phyloP scores from a whole-genome alignment of 2,113 vertebrate genomes.

The Elgaria multicarinata region DNA sequence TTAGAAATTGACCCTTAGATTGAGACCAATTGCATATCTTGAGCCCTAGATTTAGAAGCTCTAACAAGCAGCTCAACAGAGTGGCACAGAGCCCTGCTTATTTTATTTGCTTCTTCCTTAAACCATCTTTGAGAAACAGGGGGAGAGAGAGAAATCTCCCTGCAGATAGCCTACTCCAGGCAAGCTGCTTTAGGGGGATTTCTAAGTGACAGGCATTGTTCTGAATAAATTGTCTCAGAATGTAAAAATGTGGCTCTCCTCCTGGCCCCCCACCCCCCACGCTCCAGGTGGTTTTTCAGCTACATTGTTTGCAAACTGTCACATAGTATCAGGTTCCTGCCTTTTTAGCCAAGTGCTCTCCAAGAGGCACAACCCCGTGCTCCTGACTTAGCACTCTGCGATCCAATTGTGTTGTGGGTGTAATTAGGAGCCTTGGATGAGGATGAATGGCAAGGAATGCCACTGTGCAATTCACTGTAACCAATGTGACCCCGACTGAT shows the following conservation, averaged over 20 bases:
- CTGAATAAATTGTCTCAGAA: constrained; percentile 75
- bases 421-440: constrained; percentile 65
- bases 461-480: constrained; percentile 68
- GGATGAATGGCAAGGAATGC: constrained; percentile 71
- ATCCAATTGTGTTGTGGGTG: constrained; percentile 46
- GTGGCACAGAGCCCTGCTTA: not conserved
- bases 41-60: constrained; percentile 8
- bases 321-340: constrained; percentile 77
- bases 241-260: constrained; percentile 73
- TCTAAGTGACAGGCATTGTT: constrained; percentile 70
- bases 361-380: constrained; percentile 67
- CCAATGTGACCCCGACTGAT: constrained; percentile 66
- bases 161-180: constrained; percentile 21
- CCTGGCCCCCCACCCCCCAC: too few species aligned
- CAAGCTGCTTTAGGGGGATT: constrained; percentile 60
- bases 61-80: not conserved
- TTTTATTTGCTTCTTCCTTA: constrained; percentile 59
- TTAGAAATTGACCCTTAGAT: not conserved
- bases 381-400: constrained; percentile 37
- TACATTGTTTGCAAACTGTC: constrained; percentile 87
- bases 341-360: constrained; percentile 69
- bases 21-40: not conserved
- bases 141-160: constrained; percentile 3
- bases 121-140: constrained; percentile 22
- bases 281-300: constrained; percentile 70